phyloP scores from a whole-genome alignment of 2,888 invertebrate species.

The Spatulosminthurus flaviceps region DNA sequence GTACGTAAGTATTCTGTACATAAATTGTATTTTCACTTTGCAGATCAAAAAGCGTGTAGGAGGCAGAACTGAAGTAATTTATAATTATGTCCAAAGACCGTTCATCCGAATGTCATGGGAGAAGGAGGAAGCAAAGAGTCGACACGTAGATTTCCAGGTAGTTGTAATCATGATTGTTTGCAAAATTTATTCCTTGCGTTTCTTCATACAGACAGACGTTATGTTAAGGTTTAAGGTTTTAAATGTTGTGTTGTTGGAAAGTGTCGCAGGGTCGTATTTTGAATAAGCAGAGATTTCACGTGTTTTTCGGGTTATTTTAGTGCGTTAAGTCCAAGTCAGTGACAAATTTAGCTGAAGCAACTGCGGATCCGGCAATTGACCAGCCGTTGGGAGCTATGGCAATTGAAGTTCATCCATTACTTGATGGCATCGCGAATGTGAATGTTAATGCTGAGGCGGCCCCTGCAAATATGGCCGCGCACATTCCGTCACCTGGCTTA shows the following conservation, averaged over 20 bases:
- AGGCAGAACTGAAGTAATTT: slow-evolving; percentile 95
- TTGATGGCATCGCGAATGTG: slow-evolving; percentile 54
- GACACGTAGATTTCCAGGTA: slow-evolving; percentile 92
- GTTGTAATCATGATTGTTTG: slow-evolving; percentile 35
- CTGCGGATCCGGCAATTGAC: slow-evolving; percentile 85
- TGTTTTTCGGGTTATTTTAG: slow-evolving; percentile 69
- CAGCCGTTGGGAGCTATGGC: slow-evolving; percentile 48
- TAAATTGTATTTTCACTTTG: slow-evolving; percentile 23
- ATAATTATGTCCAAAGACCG: slow-evolving; percentile 99
- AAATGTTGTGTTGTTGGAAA: not conserved
- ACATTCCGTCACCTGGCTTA: slow-evolving; percentile 35
- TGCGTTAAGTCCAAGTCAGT: slow-evolving; percentile 98
- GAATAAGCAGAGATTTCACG: not conserved
- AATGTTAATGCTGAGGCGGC: slow-evolving; percentile 52
- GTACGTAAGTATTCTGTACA: not conserved
- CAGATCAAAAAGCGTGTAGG: slow-evolving; percentile 84
- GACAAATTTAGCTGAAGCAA: slow-evolving; percentile 91
- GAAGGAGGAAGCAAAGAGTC: slow-evolving; percentile 98
- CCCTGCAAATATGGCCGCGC: slow-evolving; percentile 30
- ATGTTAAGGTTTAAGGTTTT: not conserved
- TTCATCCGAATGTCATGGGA: slow-evolving; percentile 99
- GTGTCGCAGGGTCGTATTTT: no score
- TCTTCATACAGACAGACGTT: not conserved
- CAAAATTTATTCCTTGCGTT: slow-evolving; percentile 12
- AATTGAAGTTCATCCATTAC: slow-evolving; percentile 55